Evolutionary conservation across 1,140 invertebrate species (phyloP).

Genomic region (Triops longicaudatus): DNA sequence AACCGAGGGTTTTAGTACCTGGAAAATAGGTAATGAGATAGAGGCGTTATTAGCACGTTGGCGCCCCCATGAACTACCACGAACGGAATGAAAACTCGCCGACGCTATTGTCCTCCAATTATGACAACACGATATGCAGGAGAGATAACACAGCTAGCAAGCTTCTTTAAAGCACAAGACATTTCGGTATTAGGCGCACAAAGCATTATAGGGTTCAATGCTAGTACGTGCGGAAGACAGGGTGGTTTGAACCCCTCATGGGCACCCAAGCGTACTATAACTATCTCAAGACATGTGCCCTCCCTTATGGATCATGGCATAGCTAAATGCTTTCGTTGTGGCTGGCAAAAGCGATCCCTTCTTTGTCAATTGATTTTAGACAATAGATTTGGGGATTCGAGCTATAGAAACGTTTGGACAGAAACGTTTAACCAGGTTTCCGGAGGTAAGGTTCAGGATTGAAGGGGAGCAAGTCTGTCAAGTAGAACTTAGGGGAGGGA

Average conservation of each 20-base stretch:
- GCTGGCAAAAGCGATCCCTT: background rate
- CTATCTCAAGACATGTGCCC: background rate
- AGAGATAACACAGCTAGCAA: too few relatives aligned
- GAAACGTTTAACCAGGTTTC: background rate
- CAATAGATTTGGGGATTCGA: background rate
- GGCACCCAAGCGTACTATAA: background rate
- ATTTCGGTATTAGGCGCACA: too few relatives aligned
- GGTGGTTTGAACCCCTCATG: background rate
- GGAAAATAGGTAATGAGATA: background rate
- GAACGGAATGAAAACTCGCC: background rate
- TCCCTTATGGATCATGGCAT: background rate
- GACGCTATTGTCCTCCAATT: background rate
- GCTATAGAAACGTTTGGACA: constrained; percentile 15
- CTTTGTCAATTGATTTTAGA: background rate
- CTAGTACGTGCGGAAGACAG: too few relatives aligned
- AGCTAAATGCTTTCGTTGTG: background rate
- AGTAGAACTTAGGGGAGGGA: background rate
- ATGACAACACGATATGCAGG: too few relatives aligned
- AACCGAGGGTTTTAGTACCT: background rate
- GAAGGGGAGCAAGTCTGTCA: background rate
- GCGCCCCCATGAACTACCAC: background rate
- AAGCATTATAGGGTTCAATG: too few relatives aligned
- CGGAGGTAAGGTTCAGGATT: background rate
- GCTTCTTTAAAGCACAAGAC: too few relatives aligned
- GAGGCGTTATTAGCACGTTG: constrained; percentile 1